These are phyloP conservation scores for Zaprionus bogoriensis DNA, from an alignment of 2,888 invertebrate species.

Conservation along the genomic window DNA sequence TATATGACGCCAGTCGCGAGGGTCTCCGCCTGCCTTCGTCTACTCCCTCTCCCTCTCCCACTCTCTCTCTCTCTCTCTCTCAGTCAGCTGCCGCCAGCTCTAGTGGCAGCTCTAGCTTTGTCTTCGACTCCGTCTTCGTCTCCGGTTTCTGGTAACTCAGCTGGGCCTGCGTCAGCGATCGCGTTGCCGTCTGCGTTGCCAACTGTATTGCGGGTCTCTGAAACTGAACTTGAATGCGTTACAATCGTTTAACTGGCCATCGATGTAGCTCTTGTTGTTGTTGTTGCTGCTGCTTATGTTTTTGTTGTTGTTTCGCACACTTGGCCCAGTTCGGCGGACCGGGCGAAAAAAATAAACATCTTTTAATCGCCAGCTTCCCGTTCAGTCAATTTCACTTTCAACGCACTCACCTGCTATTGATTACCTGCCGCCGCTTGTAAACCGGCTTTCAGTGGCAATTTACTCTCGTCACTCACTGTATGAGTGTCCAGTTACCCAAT, in stretches of 20 bases:
- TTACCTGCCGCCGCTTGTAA: constrained; percentile 33
- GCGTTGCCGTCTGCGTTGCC: constrained; percentile 44
- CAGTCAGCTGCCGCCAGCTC: neutral
- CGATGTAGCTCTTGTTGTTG: neutral
- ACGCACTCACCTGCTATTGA: constrained; percentile 50
- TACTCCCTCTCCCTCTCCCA: constrained; percentile 7
- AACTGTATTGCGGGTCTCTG: constrained; percentile 41
- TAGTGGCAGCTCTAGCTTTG: no score
- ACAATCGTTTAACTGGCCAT: constrained; percentile 22
- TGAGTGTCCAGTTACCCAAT: constrained; percentile 37
- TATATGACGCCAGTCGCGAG: constrained; percentile 54
- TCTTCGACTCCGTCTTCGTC: constrained; percentile 10
- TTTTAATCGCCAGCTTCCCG: constrained; percentile 59
- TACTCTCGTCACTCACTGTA: constrained; percentile 19
- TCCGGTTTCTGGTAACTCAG: constrained; percentile 26
- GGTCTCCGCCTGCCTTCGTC: constrained; percentile 15
- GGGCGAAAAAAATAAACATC: constrained; percentile 35
- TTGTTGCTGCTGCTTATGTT: neutral
- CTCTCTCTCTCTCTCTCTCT: neutral
- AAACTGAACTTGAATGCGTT: constrained; percentile 51
- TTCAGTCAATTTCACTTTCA: constrained; percentile 61
- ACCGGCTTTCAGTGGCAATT: constrained; percentile 60
- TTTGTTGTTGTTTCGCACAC: constrained; percentile 36
- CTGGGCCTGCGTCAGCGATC: constrained; percentile 19
- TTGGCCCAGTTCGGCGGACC: constrained; percentile 55